Evolutionary conservation across 2,888 invertebrate genomes (phyloP).

Genomic region (Platycheirus rosarum): DNA sequence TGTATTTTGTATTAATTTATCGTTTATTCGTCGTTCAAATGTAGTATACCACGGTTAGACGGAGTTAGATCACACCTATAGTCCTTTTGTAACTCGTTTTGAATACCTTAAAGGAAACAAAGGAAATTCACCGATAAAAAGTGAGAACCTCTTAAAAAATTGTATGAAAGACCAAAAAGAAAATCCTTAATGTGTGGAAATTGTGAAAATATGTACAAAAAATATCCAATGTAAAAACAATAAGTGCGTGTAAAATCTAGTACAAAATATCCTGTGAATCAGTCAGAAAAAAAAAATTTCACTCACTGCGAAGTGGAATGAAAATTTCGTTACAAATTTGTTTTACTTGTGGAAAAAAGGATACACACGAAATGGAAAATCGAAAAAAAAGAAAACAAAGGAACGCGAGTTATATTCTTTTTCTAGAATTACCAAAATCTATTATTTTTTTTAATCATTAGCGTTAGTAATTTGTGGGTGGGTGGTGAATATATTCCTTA

Average conservation of each 20-base stretch:
- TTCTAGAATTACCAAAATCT: neutral
- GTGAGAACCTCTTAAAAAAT: neutral
- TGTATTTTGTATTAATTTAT: conserved; percentile 33
- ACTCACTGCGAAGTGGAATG: too few relatives aligned
- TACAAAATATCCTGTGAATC: conserved; percentile 62
- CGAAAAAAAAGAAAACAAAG: conserved; percentile 5
- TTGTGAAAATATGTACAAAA: conserved; percentile 5
- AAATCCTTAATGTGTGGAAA: neutral
- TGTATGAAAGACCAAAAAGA: neutral
- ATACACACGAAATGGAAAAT: conserved; percentile 43
- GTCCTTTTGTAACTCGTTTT: neutral
- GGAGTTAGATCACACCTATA: too few relatives aligned
- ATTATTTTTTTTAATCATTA: neutral
- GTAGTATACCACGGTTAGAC: too few relatives aligned
- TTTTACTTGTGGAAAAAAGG: conserved; percentile 31
- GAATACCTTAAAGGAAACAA: neutral
- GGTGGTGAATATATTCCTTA: conserved; percentile 19
- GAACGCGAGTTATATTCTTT: conserved; percentile 23
- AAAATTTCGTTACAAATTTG: conserved; percentile 48
- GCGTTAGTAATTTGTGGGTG: conserved; percentile 37
- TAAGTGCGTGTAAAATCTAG: conserved; percentile 57
- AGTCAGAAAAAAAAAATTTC: conserved; percentile 47
- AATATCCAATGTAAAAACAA: conserved; percentile 17
- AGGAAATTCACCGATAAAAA: conserved; percentile 14
- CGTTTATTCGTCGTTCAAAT: neutral